Conservation (phyloP, 2,113 vertebrate species). For the Zosterops lateralis region DNA sequence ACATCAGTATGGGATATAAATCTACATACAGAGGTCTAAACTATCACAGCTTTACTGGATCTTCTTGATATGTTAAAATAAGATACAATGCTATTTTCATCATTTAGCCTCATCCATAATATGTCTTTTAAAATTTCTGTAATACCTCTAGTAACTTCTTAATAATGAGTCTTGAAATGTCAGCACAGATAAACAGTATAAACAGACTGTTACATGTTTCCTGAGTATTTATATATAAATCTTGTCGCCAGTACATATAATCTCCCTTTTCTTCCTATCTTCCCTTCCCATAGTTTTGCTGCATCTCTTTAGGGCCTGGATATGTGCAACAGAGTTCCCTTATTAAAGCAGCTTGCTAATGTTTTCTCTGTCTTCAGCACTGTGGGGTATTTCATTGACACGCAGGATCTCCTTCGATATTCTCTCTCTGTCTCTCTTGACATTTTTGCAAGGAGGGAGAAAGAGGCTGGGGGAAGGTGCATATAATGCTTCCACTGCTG, state of each 20-base stretch:
- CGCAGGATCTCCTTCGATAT: slow-evolving; percentile 60
- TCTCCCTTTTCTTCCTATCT: neutral
- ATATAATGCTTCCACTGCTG: slow-evolving; percentile 56
- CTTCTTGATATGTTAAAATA: neutral
- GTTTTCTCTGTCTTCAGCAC: slow-evolving; percentile 62
- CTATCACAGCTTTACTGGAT: neutral
- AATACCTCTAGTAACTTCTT: neutral
- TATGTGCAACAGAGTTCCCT: slow-evolving; percentile 12
- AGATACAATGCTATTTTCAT: neutral
- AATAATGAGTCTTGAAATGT: neutral
- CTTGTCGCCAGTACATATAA: neutral
- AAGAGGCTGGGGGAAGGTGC: slow-evolving; percentile 52
- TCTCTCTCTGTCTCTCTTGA: slow-evolving; percentile 66
- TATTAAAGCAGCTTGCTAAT: slow-evolving; percentile 67
- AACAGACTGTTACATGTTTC: neutral
- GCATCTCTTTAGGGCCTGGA: slow-evolving; percentile 32
- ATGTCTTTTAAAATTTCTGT: neutral
- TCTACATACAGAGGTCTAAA: neutral
- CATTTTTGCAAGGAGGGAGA: slow-evolving; percentile 56
- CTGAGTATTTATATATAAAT: neutral
- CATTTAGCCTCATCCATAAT: neutral
- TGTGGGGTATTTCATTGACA: slow-evolving; percentile 71
- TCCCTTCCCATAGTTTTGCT: neutral
- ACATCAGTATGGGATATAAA: neutral
- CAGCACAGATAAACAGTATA: neutral